A percentile compares a stretch with the other conserved stretches of the same genome.
These are phyloP conservation scores for Astreopora myriophthalma DNA, from an alignment of 64 coral and sea anemone species.

Conservation along the genomic window DNA sequence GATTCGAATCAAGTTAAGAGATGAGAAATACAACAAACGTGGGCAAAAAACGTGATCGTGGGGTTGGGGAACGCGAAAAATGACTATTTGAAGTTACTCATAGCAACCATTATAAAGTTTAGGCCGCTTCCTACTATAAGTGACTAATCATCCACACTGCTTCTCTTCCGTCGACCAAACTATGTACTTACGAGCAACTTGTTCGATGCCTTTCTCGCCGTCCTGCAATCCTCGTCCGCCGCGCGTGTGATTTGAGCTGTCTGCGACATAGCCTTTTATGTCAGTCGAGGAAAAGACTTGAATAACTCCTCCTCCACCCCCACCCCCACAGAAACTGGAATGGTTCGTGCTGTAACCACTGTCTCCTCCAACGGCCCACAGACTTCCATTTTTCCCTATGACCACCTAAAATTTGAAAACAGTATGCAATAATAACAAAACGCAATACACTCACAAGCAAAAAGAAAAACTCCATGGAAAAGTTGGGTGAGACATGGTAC, in stretches of 20 bases:
- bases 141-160: too few species aligned
- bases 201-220: slow-evolving; percentile 32
- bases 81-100: too few species aligned
- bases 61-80: too few species aligned
- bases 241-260: background rate
- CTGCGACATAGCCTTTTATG: background rate
- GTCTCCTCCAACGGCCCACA: slow-evolving; percentile 37
- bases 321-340: slow-evolving; percentile 43
- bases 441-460: background rate
- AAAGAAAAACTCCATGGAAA: too few species aligned
- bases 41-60: too few species aligned
- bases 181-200: slow-evolving; percentile 12
- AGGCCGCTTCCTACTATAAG: too few species aligned
- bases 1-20: too few species aligned
- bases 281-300: slow-evolving; percentile 38
- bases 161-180: too few species aligned
- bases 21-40: too few species aligned
- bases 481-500: too few species aligned
- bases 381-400: background rate
- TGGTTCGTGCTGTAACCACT: slow-evolving; percentile 33
- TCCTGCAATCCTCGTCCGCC: slow-evolving; percentile 28
- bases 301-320: slow-evolving; percentile 69
- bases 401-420: slow-evolving; percentile 18
- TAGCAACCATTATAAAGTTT: too few species aligned
- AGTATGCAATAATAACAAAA: too few species aligned